phyloP scores from a whole-genome alignment of 2,888 invertebrate species.

The Tridacna crocea region DNA sequence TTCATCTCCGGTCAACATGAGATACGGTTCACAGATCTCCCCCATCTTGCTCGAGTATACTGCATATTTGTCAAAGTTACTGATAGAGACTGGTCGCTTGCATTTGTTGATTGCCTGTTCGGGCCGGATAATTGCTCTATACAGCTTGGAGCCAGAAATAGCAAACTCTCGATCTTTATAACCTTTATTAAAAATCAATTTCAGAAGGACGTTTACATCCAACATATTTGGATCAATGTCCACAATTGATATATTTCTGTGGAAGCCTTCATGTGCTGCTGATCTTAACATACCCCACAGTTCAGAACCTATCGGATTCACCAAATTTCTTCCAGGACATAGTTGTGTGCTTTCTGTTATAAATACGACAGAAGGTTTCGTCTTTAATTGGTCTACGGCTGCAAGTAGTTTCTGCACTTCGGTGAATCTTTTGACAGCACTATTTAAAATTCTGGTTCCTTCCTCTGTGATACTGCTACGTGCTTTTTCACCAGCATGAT shows the following conservation, averaged over 20 bases:
- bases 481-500: not conserved
- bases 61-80: not conserved
- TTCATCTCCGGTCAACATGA: not conserved
- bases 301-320: constrained; percentile 2
- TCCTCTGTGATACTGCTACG: not conserved
- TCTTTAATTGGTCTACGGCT: not conserved
- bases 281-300: constrained; percentile 27
- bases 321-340: not conserved
- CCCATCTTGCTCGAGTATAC: not conserved
- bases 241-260: not conserved
- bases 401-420: not conserved
- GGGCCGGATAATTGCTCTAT: not conserved
- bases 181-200: not conserved
- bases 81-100: not conserved
- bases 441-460: not conserved
- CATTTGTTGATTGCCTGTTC: not conserved
- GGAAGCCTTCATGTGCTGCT: constrained; percentile 11
- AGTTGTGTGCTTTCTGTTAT: constrained; percentile 13
- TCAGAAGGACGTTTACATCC: not conserved
- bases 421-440: not conserved
- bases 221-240: not conserved
- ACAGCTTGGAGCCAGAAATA: not conserved
- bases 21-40: not conserved
- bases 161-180: not conserved
- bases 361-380: not conserved